A percentile compares a stretch with the other conserved stretches of the same genome.
Conservation (phyloP, 2,113 vertebrate species). For the Indicator indicator region DNA sequence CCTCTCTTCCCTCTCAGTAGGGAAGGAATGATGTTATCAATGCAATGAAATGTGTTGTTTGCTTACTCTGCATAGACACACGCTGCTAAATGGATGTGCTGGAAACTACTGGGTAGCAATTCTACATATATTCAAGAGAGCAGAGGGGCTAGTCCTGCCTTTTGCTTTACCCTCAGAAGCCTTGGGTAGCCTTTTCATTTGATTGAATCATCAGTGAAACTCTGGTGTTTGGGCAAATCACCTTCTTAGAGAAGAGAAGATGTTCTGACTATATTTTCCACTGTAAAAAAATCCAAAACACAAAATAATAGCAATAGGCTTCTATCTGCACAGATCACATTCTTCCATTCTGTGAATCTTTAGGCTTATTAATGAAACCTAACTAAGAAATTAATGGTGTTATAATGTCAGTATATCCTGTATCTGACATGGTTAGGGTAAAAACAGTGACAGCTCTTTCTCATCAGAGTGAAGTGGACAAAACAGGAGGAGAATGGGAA, state of each 20-base stretch:
- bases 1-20: rapidly evolving
- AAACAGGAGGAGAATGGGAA: background rate
- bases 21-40: background rate
- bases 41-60: background rate
- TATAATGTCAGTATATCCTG: background rate
- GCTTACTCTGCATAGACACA: background rate
- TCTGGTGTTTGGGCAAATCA: background rate
- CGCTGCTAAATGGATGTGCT: background rate
- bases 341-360: background rate
- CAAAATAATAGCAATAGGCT: background rate
- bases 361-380: background rate
- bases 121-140: background rate
- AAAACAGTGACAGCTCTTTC: rapidly evolving
- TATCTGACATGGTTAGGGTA: background rate
- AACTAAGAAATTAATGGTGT: background rate
- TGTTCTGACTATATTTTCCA: background rate
- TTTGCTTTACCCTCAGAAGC: background rate
- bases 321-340: background rate
- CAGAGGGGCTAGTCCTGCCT: background rate
- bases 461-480: background rate
- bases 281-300: background rate
- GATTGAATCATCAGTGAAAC: background rate
- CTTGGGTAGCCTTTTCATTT: background rate
- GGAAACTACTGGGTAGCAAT: background rate
- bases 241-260: background rate